Evolutionary conservation across 2,888 invertebrate genomes (phyloP), one percentile per base, ranked within the genome.

Genomic region (Rhamnusium bicolor): DNA sequence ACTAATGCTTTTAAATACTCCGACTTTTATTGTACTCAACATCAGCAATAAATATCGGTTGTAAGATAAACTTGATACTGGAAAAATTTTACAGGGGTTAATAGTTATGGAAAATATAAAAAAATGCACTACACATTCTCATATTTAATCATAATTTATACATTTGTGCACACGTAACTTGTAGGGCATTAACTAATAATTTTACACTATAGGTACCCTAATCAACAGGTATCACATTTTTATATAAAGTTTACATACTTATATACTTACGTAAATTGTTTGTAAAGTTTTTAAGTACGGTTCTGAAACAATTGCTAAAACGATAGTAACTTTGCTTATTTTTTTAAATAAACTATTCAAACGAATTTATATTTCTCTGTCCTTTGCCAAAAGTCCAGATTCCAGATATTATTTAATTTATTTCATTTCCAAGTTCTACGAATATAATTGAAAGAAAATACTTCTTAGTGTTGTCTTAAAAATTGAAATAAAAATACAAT

Each of bases 171-270:
- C 63, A 61, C 32, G 75, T 71, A 73, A 54, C 65, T 74, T 69
- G 18, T 58, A 61, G 61, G 53, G 67, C 65, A 73, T 63, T 69
- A 81, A 82, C 80, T 82, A 80, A 74, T 79, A 79, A 58, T 51
- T 77, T 74, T 72, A 78, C 69, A 75, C 80, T 81, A 82, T 84
- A 84, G 49, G 63, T 63, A 49, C 63, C 83, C 84, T 84, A 84
- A 82, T 78, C 82, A 79, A 83, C 84, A 85, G 85, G 85, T 84
- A 84, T 85, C 85, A 85, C 84, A 85, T 81, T 83, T 85, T 83
- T 63, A 63, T 51, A 63, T 63, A 49, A 32, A 63, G 63, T 63
- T 58, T 29, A 58, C 29, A 58, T 14, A 14, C 16, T 58, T 21
- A 47, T 14, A 47, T 62, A 63, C 4, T 63, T 49, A 18, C 27